Evolutionary conservation across 2,113 vertebrate species (phyloP).

Genomic region (Pituophis catenifer): DNA sequence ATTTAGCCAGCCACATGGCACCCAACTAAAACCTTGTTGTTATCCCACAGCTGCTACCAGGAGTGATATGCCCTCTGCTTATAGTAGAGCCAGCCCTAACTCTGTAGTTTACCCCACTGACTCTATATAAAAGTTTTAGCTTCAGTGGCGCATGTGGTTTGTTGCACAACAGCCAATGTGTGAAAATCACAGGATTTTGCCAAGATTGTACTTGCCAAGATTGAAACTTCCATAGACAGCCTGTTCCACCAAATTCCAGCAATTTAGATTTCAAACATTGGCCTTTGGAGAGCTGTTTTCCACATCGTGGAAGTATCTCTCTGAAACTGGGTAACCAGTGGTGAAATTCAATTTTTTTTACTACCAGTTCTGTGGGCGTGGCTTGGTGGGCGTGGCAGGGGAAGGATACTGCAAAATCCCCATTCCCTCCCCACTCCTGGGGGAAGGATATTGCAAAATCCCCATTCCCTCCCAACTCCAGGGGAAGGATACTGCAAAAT

Average conservation of each 20-base stretch:
- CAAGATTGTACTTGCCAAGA: neutral
- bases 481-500: no score
- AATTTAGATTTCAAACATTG: neutral
- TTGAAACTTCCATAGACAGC: neutral
- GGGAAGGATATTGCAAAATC: no score
- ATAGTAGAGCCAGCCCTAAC: neutral
- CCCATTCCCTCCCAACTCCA: no score
- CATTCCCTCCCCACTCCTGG: no score
- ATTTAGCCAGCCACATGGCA: neutral
- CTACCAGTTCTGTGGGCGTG: no score
- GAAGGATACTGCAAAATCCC: no score
- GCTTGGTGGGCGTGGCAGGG: no score
- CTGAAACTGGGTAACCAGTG: neutral
- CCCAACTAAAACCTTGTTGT: neutral
- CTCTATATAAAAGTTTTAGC: neutral
- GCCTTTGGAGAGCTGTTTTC: neutral
- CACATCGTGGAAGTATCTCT: neutral
- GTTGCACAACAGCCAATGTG: neutral
- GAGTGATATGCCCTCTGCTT: neutral
- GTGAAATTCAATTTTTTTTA: no score
- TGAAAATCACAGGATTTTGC: neutral
- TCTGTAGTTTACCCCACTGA: neutral
- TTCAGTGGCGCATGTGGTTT: neutral
- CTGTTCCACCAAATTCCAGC: neutral
- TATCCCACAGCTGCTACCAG: neutral